phyloP scores from a whole-genome alignment of 2,797 vertebrate species.

The Muscicapa comitata region DNA sequence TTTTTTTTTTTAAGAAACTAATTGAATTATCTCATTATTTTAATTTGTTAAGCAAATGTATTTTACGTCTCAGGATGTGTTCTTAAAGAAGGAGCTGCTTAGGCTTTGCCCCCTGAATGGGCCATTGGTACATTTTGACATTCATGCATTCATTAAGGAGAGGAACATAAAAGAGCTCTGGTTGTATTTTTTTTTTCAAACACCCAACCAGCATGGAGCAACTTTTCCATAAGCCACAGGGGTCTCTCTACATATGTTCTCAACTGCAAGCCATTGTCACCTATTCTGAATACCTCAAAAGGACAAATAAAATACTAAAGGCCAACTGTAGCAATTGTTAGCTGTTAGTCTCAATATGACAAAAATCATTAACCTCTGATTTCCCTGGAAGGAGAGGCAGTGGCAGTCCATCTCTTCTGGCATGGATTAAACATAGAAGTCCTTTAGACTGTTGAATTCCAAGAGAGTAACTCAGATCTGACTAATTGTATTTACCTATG shows the following conservation, averaged over 20 bases:
- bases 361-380: constrained; percentile 86
- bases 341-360: constrained; percentile 93
- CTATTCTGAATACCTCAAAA: constrained; percentile 96
- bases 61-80: constrained; percentile 94
- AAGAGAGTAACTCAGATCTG: not conserved
- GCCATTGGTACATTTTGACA: constrained; percentile 93
- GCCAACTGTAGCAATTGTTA: constrained; percentile 97
- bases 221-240: constrained; percentile 91
- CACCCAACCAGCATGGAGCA: constrained; percentile 88
- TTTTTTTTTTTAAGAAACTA: constrained; percentile 81
- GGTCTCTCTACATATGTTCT: constrained; percentile 99
- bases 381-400: constrained; percentile 79
- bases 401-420: constrained; percentile 46
- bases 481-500: constrained; percentile 1
- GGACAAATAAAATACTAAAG: constrained; percentile 89
- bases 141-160: constrained; percentile 96
- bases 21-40: constrained; percentile 99
- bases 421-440: constrained; percentile 49
- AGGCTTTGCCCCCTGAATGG: constrained; percentile 95
- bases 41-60: constrained; percentile 99
- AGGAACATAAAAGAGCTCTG: constrained; percentile 89
- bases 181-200: constrained; percentile 93
- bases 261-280: constrained; percentile 98
- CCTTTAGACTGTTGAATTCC: constrained; percentile 1
- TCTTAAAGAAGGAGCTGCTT: constrained; percentile 90